These are phyloP conservation scores for Montipora cactus DNA, from an alignment of 64 coral and sea anemone genomes.

Conservation along the genomic window DNA sequence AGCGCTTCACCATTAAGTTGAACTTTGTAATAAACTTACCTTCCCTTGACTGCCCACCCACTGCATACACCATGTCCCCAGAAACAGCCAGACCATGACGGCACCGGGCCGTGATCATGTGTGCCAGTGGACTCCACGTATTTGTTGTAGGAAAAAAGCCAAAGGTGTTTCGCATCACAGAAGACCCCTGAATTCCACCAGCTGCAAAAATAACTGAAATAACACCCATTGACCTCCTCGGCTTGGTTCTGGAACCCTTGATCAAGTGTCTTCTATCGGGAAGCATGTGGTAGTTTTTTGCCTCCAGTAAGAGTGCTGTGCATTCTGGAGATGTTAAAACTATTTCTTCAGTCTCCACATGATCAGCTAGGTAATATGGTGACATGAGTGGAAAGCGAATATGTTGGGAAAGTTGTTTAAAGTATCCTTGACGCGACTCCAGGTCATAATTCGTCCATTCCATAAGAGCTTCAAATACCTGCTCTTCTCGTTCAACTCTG, in stretches of 20 bases:
- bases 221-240: constrained; percentile 92
- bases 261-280: constrained; percentile 96
- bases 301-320: constrained; percentile 87
- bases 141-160: constrained; percentile 89
- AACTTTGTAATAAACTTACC: constrained; percentile 36
- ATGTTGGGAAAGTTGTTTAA: constrained; percentile 76
- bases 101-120: constrained; percentile 88
- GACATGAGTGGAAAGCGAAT: constrained; percentile 94
- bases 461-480: constrained; percentile 92
- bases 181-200: constrained; percentile 89
- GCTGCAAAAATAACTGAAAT: constrained; percentile 97
- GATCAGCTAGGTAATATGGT: constrained; percentile 91
- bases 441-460: constrained; percentile 84
- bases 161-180: constrained; percentile 89
- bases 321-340: constrained; percentile 87
- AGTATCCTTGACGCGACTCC: constrained; percentile 47
- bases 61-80: constrained; percentile 99
- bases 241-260: constrained; percentile 92
- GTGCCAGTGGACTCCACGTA: constrained; percentile 86
- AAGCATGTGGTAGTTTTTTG: constrained; percentile 98
- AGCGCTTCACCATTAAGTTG: no score
- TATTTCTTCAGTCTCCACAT: constrained; percentile 89
- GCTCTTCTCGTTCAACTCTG: constrained; percentile 87
- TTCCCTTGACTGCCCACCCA: constrained; percentile 98
- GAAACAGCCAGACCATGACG: constrained; percentile 93